These are phyloP conservation scores for Malurus alboscapulatus DNA, from an alignment of 2,113 vertebrate genomes.

Conservation along the genomic window DNA sequence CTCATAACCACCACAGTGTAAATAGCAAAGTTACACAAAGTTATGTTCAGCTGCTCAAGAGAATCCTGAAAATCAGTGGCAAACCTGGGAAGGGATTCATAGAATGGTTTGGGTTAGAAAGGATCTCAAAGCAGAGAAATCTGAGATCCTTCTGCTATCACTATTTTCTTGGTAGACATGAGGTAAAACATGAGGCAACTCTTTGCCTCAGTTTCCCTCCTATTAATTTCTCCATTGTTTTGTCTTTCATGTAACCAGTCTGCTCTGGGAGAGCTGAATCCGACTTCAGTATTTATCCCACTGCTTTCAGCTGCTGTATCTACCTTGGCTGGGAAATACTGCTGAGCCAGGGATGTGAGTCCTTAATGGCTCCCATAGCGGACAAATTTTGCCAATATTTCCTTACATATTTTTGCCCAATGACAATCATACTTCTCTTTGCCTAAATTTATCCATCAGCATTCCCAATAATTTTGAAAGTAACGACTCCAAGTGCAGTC, in stretches of 20 bases:
- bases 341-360: neutral
- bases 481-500: fast-evolving
- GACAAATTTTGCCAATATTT: neutral
- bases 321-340: neutral
- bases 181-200: neutral
- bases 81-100: neutral
- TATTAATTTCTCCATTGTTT: neutral
- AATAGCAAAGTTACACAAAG: neutral
- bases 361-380: neutral
- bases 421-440: neutral
- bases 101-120: neutral
- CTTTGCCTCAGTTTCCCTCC: neutral
- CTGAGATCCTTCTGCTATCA: neutral
- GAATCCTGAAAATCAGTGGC: neutral
- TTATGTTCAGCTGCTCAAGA: neutral
- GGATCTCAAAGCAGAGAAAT: neutral
- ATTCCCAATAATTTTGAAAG: neutral
- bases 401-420: neutral
- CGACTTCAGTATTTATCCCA: neutral
- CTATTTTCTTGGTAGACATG: neutral
- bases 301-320: neutral
- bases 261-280: neutral
- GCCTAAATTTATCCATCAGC: neutral
- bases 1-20: neutral
- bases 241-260: neutral